Evolutionary conservation across 2,797 vertebrate genomes (phyloP).

Genomic region (Acipenser transmontanus): DNA sequence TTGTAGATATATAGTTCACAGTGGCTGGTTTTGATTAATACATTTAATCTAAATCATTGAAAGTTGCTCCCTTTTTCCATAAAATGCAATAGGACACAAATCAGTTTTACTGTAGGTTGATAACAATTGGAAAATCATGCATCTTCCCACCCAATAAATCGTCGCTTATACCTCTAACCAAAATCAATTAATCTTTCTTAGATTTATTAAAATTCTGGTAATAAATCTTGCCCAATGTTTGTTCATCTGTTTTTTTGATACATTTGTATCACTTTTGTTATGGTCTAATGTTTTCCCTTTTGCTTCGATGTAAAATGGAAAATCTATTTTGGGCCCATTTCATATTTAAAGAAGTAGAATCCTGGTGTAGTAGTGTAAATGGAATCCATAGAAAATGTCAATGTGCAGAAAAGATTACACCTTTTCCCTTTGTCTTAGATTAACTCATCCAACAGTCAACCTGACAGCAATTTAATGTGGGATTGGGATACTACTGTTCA

Average conservation of each 20-base stretch:
- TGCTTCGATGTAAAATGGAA: constrained; percentile 91
- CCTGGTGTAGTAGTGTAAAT: constrained; percentile 59
- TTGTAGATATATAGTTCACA: constrained; percentile 98
- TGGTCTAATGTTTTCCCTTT: constrained; percentile 93
- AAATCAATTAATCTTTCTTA: constrained; percentile 97
- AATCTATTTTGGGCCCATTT: constrained; percentile 97
- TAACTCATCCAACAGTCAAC: constrained; percentile 61
- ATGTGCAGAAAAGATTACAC: constrained; percentile 67
- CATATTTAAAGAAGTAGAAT: constrained; percentile 94
- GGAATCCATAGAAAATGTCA: constrained; percentile 67
- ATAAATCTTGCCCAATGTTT: constrained; percentile 99
- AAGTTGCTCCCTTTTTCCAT: constrained; percentile 96
- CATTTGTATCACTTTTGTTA: constrained; percentile 96
- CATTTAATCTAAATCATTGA: constrained; percentile 97
- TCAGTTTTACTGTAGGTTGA: constrained; percentile 94
- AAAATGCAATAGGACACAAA: constrained; percentile 99
- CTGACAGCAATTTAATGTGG: constrained; percentile 56
- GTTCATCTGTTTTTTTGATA: constrained; percentile 99
- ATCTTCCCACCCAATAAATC: constrained; percentile 98
- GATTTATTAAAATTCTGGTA: constrained; percentile 94
- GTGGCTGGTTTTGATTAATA: constrained; percentile 97
- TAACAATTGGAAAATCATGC: constrained; percentile 99
- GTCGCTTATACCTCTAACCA: constrained; percentile 98
- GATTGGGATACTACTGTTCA: constrained; percentile 18
- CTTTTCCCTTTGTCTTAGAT: constrained; percentile 69